Percentiles rank a stretch among this genome's conserved stretches.
Evolutionary conservation across 92 coral and sea anemone genomes (phyloP).

Genomic region (Parazoanthus atlanticus): DNA sequence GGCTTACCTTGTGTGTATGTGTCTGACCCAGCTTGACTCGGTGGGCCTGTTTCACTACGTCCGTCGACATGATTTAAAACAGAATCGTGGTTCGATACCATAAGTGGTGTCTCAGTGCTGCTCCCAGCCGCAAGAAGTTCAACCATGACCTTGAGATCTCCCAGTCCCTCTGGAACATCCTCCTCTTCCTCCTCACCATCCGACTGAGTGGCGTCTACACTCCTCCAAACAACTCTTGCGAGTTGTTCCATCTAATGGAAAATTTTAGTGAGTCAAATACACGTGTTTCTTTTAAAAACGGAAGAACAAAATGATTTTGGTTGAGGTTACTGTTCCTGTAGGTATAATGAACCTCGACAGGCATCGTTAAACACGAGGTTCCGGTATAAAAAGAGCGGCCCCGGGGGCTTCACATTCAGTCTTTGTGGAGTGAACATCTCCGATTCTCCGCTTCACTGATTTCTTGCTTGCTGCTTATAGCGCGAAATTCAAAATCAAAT

Average conservation of each 20-base stretch:
- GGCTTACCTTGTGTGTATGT: not conserved
- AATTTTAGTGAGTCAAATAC: not conserved
- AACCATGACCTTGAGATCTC: not conserved
- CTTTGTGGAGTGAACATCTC: no score
- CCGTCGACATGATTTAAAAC: not conserved
- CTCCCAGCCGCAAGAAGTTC: not conserved
- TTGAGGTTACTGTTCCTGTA: no score
- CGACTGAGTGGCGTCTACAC: not conserved
- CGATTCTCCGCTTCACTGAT: no score
- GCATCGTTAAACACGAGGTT: no score
- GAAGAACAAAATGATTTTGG: no score
- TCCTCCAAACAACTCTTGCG: not conserved
- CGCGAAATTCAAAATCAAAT: no score
- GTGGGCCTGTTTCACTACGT: not conserved
- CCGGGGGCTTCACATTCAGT: no score
- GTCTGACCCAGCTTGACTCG: not conserved
- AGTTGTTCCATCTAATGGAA: not conserved
- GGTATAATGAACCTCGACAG: no score
- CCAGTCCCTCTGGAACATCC: not conserved
- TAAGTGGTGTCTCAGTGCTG: not conserved
- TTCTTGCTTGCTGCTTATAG: no score
- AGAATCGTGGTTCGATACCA: not conserved
- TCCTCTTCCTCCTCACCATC: not conserved
- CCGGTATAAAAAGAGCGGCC: no score
- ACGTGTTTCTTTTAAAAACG: no score